phyloP scores from a whole-genome alignment of 2,797 vertebrate genomes.

The Loris lydekkerianus region DNA sequence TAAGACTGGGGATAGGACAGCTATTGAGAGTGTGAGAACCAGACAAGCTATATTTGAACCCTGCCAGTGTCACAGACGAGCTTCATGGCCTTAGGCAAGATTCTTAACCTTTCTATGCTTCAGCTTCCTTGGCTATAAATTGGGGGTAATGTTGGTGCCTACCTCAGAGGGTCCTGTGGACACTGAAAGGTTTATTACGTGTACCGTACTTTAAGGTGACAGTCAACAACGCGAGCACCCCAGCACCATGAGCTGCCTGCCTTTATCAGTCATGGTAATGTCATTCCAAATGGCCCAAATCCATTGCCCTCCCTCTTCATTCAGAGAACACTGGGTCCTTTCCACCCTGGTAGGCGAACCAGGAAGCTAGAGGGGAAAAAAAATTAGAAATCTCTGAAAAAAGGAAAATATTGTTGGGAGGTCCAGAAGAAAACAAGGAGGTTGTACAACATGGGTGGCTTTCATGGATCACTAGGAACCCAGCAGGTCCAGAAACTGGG shows the following conservation, averaged over 20 bases:
- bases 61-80: neutral
- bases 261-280: neutral
- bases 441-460: neutral
- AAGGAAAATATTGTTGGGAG: neutral
- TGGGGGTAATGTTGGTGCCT: neutral
- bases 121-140: neutral
- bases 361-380: neutral
- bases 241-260: neutral
- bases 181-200: neutral
- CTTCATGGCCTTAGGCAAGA: neutral
- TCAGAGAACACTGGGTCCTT: neutral
- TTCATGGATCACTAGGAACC: neutral
- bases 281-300: neutral
- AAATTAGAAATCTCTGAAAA: neutral
- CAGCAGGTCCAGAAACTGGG: neutral
- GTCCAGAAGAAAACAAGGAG: neutral
- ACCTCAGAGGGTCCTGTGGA: neutral
- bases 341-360: neutral
- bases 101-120: neutral
- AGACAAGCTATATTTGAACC: neutral
- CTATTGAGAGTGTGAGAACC: too few species aligned
- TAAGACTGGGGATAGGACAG: neutral
- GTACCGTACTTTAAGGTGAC: neutral
- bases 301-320: neutral
- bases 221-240: neutral